Base-by-base conservation (phyloP, 1,140 invertebrate genomes). In the Acromyrmex charruanus region DNA sequence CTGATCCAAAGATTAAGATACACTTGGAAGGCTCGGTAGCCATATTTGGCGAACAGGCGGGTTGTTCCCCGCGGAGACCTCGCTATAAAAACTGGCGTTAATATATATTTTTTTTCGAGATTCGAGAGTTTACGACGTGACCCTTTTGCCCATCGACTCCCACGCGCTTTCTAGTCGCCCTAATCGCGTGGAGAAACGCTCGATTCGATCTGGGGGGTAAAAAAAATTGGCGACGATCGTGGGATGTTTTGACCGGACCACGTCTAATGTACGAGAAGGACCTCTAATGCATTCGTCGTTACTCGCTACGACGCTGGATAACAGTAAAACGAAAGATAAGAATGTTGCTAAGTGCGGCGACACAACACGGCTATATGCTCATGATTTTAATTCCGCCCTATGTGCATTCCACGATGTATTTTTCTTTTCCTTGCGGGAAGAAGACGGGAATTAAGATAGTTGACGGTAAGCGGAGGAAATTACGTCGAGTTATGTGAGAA, bases 1-100 rank as follows among this genome's bases (percentile, higher is more conserved):
- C 58, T 66, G 87, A 86, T 90, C 68, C 58, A 14, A n/a, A 81
- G 91, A 92, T 92, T 90, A 91, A 92, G 92, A 88, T 81, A 82
- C 79, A 65, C 61, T 25, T 75, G 66, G 31, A 49, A n/a, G 71
- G 12, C 72, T 49, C 58, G 65, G 68, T 53, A 31, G 39, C 92
- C 90, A 90, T 92, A 92, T 92, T 92, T 92, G 91, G 91, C 72
- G 61, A 91, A 77, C 63, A 66, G 69, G 44, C 18, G 12, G 55
- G 14, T 25, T 21, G 59, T 71, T 31, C n/a, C 25, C 65, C 53
- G 49, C 31, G 72, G 44, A 58, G 74, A 66, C 72, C 53, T 9
- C 65, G 66, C 75, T 81, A 79, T 81, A 71, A 91, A 91, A 88
- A 89, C 49, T 55, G 77, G 79, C 63, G 61, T 87, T 89, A 71